phyloP scores from a whole-genome alignment of 92 coral and sea anemone species.

The Scolanthus callimorphus region DNA sequence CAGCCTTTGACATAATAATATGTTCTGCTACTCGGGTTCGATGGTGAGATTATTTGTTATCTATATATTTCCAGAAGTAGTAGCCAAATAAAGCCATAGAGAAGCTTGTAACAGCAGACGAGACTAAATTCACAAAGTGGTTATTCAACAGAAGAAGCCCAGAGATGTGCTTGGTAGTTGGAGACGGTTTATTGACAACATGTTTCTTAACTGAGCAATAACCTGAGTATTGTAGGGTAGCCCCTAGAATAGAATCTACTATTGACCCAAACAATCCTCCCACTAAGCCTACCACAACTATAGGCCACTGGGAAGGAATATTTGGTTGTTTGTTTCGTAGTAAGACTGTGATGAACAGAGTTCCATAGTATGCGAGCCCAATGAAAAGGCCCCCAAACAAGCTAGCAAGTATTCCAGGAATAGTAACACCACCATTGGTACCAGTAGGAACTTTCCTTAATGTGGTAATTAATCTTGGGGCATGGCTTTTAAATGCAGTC shows the following conservation, averaged over 20 bases:
- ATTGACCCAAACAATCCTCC: constrained; percentile 90
- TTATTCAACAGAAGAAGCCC: constrained; percentile 80
- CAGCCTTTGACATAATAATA: too few relatives aligned
- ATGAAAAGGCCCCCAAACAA: constrained; percentile 76
- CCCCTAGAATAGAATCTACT: constrained; percentile 90
- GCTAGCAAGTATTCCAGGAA: constrained; percentile 79
- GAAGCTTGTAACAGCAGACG: constrained; percentile 68
- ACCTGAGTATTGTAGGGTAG: constrained; percentile 93
- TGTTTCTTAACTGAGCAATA: constrained; percentile 75
- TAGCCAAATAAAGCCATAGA: constrained; percentile 82
- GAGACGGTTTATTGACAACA: constrained; percentile 73
- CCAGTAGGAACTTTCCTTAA: constrained; percentile 88
- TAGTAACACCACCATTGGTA: constrained; percentile 96
- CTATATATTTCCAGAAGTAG: constrained; percentile 69
- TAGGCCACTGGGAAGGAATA: constrained; percentile 93
- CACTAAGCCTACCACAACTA: constrained; percentile 75
- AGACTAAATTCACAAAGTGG: constrained; percentile 87
- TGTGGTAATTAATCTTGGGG: constrained; percentile 84
- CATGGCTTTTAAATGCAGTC: constrained; percentile 59
- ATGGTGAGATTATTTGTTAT: too few relatives aligned
- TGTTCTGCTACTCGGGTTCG: too few relatives aligned
- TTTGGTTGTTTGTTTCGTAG: constrained; percentile 30
- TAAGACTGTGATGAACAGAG: constrained; percentile 44
- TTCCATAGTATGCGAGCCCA: constrained; percentile 72
- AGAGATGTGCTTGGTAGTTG: constrained; percentile 71